A percentile compares a stretch with the other conserved stretches of the same genome.
Evolutionary conservation across 1,140 invertebrate species (phyloP).

Genomic region (Drosophila asahinai): DNA sequence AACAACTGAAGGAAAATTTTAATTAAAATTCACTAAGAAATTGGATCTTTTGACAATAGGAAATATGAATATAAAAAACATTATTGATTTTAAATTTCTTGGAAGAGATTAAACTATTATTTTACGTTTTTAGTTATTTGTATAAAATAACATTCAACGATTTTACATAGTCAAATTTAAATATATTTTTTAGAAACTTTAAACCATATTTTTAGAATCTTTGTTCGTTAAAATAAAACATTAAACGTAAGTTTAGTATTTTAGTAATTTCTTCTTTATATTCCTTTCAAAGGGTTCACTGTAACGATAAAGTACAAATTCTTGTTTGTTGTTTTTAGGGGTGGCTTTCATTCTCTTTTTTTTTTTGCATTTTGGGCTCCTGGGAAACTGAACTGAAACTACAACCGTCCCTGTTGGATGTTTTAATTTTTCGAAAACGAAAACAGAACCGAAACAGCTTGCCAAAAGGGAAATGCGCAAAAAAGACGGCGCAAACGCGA

Average conservation of each 20-base stretch:
- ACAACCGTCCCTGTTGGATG: conserved; percentile 46
- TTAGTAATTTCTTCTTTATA: neutral
- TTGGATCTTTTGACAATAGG: too few species aligned
- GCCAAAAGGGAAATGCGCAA: conserved; percentile 70
- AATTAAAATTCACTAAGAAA: too few species aligned
- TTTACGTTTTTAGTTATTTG: too few species aligned
- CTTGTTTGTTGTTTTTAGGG: conserved; percentile 64
- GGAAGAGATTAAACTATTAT: too few species aligned
- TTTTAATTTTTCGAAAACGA: conserved; percentile 68
- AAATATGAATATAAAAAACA: too few species aligned
- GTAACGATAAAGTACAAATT: conserved; percentile 42
- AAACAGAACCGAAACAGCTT: conserved; percentile 59
- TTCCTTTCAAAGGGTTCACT: neutral
- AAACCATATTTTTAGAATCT: too few species aligned
- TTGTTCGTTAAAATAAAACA: too few species aligned
- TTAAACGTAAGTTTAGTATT: neutral
- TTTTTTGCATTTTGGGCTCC: conserved; percentile 41
- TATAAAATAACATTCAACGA: too few species aligned
- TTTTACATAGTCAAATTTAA: too few species aligned
- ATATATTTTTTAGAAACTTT: too few species aligned
- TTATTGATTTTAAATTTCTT: too few species aligned
- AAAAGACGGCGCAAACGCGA: conserved; percentile 80
- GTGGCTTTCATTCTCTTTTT: conserved; percentile 36
- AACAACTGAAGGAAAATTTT: too few species aligned
- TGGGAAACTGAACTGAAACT: conserved; percentile 40